These are phyloP conservation scores for Empidonax traillii DNA, from an alignment of 2,113 vertebrate genomes.

Conservation along the genomic window DNA sequence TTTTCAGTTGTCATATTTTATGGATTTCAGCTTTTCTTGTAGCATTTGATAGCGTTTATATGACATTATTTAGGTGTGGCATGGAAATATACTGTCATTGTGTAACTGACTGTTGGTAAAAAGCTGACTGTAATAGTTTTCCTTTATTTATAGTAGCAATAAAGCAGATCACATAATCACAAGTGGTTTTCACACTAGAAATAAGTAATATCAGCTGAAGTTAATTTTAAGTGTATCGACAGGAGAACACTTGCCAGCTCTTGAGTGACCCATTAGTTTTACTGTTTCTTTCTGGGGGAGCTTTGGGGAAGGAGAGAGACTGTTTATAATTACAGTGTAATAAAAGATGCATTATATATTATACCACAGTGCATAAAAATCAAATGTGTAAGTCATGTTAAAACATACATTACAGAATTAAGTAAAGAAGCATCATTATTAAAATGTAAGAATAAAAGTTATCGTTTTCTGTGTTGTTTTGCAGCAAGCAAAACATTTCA, in stretches of 20 bases:
- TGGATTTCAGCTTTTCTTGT: neutral
- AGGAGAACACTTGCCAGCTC: neutral
- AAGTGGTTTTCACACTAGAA: conserved; percentile 35
- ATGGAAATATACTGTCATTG: neutral
- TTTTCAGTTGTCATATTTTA: neutral
- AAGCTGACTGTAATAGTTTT: neutral
- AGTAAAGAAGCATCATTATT: neutral
- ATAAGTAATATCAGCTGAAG: conserved; percentile 28
- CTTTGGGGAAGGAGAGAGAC: neutral
- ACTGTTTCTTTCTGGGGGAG: neutral
- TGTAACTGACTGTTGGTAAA: neutral
- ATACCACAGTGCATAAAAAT: neutral
- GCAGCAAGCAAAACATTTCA: neutral
- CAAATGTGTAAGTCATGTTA: neutral
- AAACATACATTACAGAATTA: neutral
- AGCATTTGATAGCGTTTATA: neutral
- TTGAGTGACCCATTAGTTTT: neutral
- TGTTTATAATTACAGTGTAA: neutral
- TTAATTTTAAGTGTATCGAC: neutral
- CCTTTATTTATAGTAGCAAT: conserved; percentile 17
- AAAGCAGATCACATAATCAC: conserved; percentile 19
- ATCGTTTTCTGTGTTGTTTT: neutral
- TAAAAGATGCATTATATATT: neutral
- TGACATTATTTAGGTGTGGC: neutral
- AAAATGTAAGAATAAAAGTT: neutral